Evolutionary conservation across 2,797 vertebrate species (phyloP), one percentile per base, ranked within the genome.

Genomic region (Molossus alvarezi): DNA sequence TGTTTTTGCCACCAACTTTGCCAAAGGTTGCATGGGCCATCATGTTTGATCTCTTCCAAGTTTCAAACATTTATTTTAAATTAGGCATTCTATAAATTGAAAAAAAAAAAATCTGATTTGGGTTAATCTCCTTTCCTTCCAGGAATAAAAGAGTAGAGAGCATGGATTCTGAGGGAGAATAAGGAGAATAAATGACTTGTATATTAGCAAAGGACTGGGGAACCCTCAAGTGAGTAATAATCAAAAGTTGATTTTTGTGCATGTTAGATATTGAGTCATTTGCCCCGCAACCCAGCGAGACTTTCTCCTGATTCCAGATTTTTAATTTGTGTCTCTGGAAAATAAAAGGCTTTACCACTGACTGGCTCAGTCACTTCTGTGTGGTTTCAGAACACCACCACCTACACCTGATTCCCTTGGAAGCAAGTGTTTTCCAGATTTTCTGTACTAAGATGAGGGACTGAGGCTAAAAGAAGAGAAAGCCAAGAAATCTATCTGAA

Each of bases 231-330:
- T 80, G 67, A 81, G 15, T 67, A 79, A 23, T 13, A 89, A 57
- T 60, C 67, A 94, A 58, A 58, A 81, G 25, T 10, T 73, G 45
- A 75, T 53, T 93, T 91, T 89, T 77, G 62, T 93, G 33, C 71
- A 37, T 69, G 90, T 91, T 88, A 71, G n/a, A 90, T 65, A 65
- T 9, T 84, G 62, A 95, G 51, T 76, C n/a, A 79, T 86, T 96
- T 77, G 27, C 55, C 45, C 27, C 64, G 8, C 65, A 27, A 71
- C 29, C 37, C 29, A 75, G 1, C 64, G 29, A 93, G 25, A 37
- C 41, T 90, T 91, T 80, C 60, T 92, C 71, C 83, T 77, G 29
- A 72, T 91, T 89, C n/a, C 15, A 60, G 60, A 80, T 60, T 95
- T 91, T 83, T 80, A 94, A 82, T 23, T 67, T 58, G 9, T 76